phyloP scores from a whole-genome alignment of 2,888 invertebrate genomes.

The Platynereis dumerilii region DNA sequence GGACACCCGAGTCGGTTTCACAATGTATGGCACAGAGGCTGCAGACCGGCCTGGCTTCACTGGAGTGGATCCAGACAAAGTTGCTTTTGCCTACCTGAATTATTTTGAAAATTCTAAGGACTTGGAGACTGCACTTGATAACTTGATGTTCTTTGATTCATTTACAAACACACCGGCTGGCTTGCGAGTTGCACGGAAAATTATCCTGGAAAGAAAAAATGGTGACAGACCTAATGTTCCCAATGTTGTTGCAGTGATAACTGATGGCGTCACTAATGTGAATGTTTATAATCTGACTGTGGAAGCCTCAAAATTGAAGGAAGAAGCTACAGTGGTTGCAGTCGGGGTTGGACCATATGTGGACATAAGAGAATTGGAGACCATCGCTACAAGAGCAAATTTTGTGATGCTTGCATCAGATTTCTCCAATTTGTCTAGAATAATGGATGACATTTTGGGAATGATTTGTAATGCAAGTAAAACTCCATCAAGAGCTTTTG shows the following conservation, averaged over 20 bases:
- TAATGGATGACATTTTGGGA: too few species aligned
- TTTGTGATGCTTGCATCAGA: too few species aligned
- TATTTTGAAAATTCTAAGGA: neutral
- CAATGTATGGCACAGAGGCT: slow-evolving; percentile 13
- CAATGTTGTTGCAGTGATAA: too few species aligned
- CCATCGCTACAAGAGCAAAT: slow-evolving; percentile 19
- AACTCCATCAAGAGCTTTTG: too few species aligned
- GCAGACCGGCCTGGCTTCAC: slow-evolving; percentile 2
- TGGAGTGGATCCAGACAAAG: too few species aligned
- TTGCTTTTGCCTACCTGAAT: slow-evolving; percentile 20
- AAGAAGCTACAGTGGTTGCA: slow-evolving; percentile 16
- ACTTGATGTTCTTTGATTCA: too few species aligned
- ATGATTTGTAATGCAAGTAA: too few species aligned
- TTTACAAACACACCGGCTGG: too few species aligned
- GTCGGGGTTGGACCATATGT: slow-evolving; percentile 22
- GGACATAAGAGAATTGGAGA: slow-evolving; percentile 16
- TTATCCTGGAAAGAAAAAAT: too few species aligned
- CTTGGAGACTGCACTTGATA: slow-evolving; percentile 6
- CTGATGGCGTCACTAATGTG: slow-evolving; percentile 9
- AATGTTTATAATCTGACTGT: neutral
- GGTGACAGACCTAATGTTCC: too few species aligned
- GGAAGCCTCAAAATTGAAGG: slow-evolving; percentile 7
- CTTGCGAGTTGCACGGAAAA: too few species aligned
- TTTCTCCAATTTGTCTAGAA: too few species aligned
- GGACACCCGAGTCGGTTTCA: slow-evolving; percentile 20